Evolutionary conservation across 1,140 invertebrate genomes (phyloP), one percentile per base, ranked within the genome.

Genomic region (Homalodisca vitripennis): DNA sequence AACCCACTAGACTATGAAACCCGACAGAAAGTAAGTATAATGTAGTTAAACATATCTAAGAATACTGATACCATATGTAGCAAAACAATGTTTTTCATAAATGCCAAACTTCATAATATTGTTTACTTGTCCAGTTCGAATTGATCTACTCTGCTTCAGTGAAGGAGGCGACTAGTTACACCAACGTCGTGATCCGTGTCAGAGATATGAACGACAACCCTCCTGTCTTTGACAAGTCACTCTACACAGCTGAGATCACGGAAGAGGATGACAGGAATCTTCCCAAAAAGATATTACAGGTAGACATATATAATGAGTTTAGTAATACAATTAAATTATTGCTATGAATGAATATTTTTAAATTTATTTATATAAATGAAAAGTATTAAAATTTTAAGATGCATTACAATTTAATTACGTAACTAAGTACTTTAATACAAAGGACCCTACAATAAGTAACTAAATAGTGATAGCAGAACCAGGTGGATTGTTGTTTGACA

Each of bases 211-310:
- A 97, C 80, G 93, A 96, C 81, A 91, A 92, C 80, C 84, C 84
- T 27, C 91, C 92, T 0, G 89, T 92, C 67, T 97, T 96, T 80
- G 93, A 97, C 81, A 85, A 93, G 71, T 93, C 94, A 29, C 95
- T 92, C 60, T 97, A 96, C 81, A 87, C 93, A 75, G 95, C 94
- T 12, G 93, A 95, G 81, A 96, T 97, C 79, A 96, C 93, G 1
- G 94, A 96, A 80, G 94, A 96, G 80, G 93, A 96, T 78, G 94
- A 96, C 83, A 85, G 93, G 73, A 95, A 93, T 81, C 85, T 97
- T 74, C 94, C 94, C 63, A 96, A 96, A 82, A 88, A 92, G 71
- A 92, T 97, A n/a, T 81, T 88, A 72, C 82, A 89, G 87, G 87
- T 89, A 81, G 77, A 53, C 6, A n/a, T n/a, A n/a, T n/a, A n/a